These are phyloP conservation scores for Callocephalon fimbriatum DNA, from an alignment of 2,113 vertebrate species.

Conservation along the genomic window DNA sequence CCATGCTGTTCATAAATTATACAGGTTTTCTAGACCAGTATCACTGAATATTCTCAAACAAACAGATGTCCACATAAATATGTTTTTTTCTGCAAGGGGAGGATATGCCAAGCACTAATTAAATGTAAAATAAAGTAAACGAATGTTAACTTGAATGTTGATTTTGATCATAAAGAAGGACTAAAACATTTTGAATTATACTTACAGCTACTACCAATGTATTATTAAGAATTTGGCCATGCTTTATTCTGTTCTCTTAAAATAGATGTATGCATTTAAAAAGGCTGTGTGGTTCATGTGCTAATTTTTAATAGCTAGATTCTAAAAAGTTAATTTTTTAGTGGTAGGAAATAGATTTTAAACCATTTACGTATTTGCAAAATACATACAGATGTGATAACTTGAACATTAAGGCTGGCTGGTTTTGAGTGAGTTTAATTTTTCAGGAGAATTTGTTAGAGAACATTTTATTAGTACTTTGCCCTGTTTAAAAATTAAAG, in stretches of 20 bases:
- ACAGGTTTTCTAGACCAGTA: background rate
- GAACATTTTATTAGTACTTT: background rate
- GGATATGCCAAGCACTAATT: background rate
- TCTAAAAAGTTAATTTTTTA: background rate
- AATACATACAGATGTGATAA: background rate
- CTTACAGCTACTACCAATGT: background rate
- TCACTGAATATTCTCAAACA: background rate
- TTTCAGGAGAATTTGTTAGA: background rate
- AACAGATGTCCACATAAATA: background rate
- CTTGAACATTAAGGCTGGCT: background rate
- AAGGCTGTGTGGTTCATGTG: background rate
- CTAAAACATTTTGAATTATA: background rate
- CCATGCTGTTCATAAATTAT: background rate
- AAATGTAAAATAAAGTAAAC: background rate
- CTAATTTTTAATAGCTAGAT: background rate
- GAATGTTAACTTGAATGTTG: background rate
- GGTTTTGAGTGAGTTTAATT: background rate
- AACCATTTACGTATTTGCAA: background rate
- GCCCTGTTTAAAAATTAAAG: background rate
- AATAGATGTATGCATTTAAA: background rate
- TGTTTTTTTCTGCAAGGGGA: background rate
- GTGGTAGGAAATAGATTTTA: background rate
- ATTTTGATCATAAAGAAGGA: background rate
- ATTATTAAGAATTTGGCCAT: background rate
- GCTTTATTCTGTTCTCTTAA: background rate